Base-by-base conservation (phyloP, 1,140 invertebrate genomes). In the Bursaphelenchus mucronatus region DNA sequence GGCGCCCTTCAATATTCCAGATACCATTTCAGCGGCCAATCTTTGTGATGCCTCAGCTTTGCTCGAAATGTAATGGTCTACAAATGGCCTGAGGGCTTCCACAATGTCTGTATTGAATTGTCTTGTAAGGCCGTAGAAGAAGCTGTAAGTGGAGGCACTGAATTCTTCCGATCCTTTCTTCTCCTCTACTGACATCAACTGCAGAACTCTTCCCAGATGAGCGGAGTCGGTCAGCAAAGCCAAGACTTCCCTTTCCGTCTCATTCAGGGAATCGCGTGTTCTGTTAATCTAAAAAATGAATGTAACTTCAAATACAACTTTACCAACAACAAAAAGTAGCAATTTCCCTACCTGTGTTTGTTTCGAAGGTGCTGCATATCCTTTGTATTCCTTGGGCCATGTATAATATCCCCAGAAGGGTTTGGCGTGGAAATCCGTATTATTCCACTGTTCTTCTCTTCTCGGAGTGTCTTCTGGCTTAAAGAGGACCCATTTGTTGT, bases 141-240 rank as follows among this genome's bases (percentile, higher is more conserved):
- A 73, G 3, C 85, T 81, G 79, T 87, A 88, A 45, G 87, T 83
- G 45, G 84, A 85, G 4, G 81, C 82, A 74, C 86, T 87, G 72
- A 92, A 92, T 77, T 88, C 88, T 69, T 92, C 90, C 52, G 87
- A 87, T 21, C 88, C 89, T 78, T 92, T 92, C 71, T 89, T 89
- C 70, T 93, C 91, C 75, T 94, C 92, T 3, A 93, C 83, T 1
- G 89, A 88, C 40, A 89, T 84, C 80, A 87, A 91, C 3, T 84
- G 83, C 3, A 84, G 0, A 94, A 83, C 70, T 87, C 87, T 8
- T 88, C 85, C 0, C 19, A 94, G 82, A 82, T 89, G 90, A 0
- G 84, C 82, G 13, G 86, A 79, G 71, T 89, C 83, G 0, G 73
- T 86, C 76, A 94, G 90, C 71, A 89, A 89, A 13, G 86, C 83